A percentile compares a stretch with the other conserved stretches of the same genome.
Conservation (phyloP, 1,140 invertebrate species). For the Laodelphax striatellus region DNA sequence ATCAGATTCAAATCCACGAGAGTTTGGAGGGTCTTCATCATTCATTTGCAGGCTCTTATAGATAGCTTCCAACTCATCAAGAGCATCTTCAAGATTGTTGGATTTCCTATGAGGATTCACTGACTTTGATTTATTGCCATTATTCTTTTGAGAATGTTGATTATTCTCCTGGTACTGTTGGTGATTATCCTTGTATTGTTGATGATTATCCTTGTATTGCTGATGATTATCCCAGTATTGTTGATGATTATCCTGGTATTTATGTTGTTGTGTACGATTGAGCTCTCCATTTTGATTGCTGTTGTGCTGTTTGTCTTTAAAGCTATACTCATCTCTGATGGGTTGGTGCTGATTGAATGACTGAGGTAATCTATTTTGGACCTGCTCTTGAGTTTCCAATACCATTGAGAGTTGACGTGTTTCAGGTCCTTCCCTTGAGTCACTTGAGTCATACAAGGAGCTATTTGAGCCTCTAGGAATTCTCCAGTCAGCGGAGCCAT, state of each 20-base stretch:
- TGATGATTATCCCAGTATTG: too few species aligned
- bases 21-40: constrained; percentile 62
- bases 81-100: constrained; percentile 70
- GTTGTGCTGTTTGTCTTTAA: too few species aligned
- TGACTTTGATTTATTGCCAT: background rate
- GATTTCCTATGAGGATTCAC: constrained; percentile 38
- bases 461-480: background rate
- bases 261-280: too few species aligned
- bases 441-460: background rate
- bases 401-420: constrained; percentile 25
- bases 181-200: too few species aligned
- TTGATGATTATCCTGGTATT: too few species aligned
- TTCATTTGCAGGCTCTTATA: constrained; percentile 70
- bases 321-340: too few species aligned
- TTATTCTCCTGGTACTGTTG: too few species aligned
- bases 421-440: constrained; percentile 2
- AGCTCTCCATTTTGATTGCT: too few species aligned
- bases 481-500: background rate
- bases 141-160: constrained; percentile 4
- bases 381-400: constrained; percentile 24
- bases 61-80: constrained; percentile 79
- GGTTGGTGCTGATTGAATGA: background rate
- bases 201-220: too few species aligned
- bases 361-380: constrained; percentile 17
- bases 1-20: constrained; percentile 12